Evolutionary conservation across 2,113 vertebrate genomes (phyloP), one percentile per base, ranked within the genome.

Genomic region (Varanus komodoensis): DNA sequence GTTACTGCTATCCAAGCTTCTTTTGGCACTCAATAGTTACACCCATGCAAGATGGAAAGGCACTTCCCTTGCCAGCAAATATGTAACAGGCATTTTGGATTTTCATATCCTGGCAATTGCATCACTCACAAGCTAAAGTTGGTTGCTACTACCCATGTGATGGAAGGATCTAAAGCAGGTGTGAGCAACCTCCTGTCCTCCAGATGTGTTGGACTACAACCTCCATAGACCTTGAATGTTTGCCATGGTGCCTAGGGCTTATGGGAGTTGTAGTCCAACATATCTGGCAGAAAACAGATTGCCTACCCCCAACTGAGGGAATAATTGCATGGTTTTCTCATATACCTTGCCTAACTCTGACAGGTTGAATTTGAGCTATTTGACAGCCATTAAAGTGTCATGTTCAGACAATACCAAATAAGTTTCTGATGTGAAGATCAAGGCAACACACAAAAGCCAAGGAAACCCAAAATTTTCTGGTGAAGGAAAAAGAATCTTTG

Each of bases 381-480:
- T 48, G 27, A 14, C 44, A 75, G 27, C 64, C 8, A 77, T 89
- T 89, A 44, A 73, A 64, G 38, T 89, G 15, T 82, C 44, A 23
- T 82, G n/a, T 54, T 71, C 38, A 64, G 57, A 32, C 32, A 75
- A 21, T n/a, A 44, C 8, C 80, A 64, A 52, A 57, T 61, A 19
- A 34, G n/a, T 81, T 88, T 82, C 79, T 82, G 32, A 32, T 61
- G 78, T 71, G 77, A 82, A 12, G 69, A 77, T 75, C 86, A 87
- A 67, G 71, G 7, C 52, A 77, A 27, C 52, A 27, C 23, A 38
- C 52, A 17, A 77, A 75, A 75, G 21, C 6, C 6, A 34, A 71
- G 50, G 15, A 38, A 86, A 86, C 6, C 1, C 48, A 52, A 23
- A 17, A 27, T 73, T 85, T 29, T 54, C 29, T 19, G 8, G 48